Evolutionary conservation across 2,113 vertebrate genomes (phyloP), one percentile per base, ranked within the genome.

Genomic region (Pedetes capensis): DNA sequence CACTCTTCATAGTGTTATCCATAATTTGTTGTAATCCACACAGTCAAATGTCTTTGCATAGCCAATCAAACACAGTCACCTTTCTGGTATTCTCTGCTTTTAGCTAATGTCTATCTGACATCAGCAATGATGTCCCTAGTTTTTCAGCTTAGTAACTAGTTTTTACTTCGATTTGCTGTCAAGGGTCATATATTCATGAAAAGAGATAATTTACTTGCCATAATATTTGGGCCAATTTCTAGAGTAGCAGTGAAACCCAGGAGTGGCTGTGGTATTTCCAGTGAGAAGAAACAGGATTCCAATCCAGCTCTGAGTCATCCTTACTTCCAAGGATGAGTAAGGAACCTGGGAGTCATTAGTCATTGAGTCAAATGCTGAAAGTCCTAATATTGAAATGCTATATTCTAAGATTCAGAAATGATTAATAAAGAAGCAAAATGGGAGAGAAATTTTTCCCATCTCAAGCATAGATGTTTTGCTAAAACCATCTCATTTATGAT

Each of bases 281-380:
- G 14, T 63, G 76, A 92, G 55, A 78, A 74, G 88, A 79, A 78
- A 84, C 74, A 89, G 23, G 2, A 0, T 75, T 75, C 88, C 90
- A 89, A 44, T 12, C 9, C 75, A 82, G 37, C n/a, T 92, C 23
- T 87, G 91, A 96, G 55, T 95, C 42, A 94, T 47, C 10, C 37
- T 14, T 57, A 18, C 59, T 89, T 90, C 76, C 71, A 80, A 64
- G 23, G 66, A 81, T 57, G 39, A 86, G 55, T 4, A 95, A 63
- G 44, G 71, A 84, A 91, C 63, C 59, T 63, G 51, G 89, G 39
- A 93, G 44, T 34, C 57, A 34, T 4, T 64, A 44, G 68, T 64
- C 71, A 49, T 76, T 79, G 63, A 89, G 63, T 84, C 47, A 84
- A 86, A 66, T 59, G 51, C 42, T 76, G 49, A 69, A 82, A 89